Conservation (phyloP, 2,888 invertebrate genomes). For the Hirtodrosophila cameraria region DNA sequence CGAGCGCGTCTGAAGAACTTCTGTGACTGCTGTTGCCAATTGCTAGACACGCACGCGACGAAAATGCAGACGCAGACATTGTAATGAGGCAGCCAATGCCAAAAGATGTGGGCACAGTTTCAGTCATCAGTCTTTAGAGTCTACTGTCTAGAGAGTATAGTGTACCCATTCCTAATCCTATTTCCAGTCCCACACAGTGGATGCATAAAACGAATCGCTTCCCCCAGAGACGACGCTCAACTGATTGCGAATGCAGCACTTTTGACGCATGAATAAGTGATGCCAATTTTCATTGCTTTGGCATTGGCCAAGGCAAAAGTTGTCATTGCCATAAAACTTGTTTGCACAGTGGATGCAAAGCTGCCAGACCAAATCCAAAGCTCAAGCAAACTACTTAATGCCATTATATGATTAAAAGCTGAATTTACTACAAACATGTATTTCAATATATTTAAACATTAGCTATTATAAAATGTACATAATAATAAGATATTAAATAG, state of each 20-base stretch:
- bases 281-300: constrained; percentile 54
- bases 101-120: constrained; percentile 7
- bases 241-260: constrained; percentile 11
- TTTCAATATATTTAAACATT: no score
- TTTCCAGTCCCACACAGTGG: constrained; percentile 35
- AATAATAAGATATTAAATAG: no score
- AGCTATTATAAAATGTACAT: no score
- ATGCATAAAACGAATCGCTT: constrained; percentile 23
- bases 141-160: no score
- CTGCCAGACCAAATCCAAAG: constrained; percentile 1
- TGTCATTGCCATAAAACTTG: constrained; percentile 8
- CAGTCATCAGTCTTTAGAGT: background rate
- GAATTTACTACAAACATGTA: no score
- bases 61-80: background rate
- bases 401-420: no score
- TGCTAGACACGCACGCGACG: constrained; percentile 45
- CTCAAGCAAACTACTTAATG: no score
- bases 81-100: constrained; percentile 31
- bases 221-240: constrained; percentile 21
- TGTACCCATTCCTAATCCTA: constrained; percentile 23
- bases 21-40: constrained; percentile 13
- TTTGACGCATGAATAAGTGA: constrained; percentile 63
- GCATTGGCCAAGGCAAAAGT: constrained; percentile 38
- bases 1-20: constrained; percentile 35
- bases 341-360: constrained; percentile 14